Conservation (phyloP, 1,140 invertebrate species). For the Bombus superbus region DNA sequence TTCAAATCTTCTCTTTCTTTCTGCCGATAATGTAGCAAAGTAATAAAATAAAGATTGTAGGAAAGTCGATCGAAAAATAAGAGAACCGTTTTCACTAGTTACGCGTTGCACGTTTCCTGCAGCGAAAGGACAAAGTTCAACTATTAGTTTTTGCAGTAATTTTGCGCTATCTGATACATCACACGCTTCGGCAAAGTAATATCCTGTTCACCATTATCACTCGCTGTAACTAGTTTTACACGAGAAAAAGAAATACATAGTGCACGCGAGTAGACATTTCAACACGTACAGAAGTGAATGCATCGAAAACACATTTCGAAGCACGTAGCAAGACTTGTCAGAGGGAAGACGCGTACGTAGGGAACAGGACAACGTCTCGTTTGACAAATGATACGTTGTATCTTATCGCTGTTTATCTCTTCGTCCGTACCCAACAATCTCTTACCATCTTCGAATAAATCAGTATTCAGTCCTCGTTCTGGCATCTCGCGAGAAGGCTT, state of each 20-base stretch:
- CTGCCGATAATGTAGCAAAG: not conserved
- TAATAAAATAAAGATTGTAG: not conserved
- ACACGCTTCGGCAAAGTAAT: not conserved
- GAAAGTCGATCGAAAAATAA: not conserved
- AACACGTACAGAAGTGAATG: not conserved
- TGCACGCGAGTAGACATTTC: too few species aligned
- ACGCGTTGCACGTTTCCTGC: not conserved
- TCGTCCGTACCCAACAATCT: not conserved
- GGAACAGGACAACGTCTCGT: slow-evolving; percentile 33
- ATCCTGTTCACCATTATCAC: not conserved
- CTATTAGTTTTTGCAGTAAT: not conserved
- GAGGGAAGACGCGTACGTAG: not conserved
- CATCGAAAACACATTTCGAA: slow-evolving; percentile 22
- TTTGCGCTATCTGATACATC: not conserved
- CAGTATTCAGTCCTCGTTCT: slow-evolving; percentile 21
- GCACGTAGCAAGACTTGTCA: not conserved
- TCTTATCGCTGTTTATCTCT: slow-evolving; percentile 46
- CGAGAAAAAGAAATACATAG: not conserved
- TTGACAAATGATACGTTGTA: slow-evolving; percentile 40
- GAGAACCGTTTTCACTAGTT: not conserved
- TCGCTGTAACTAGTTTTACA: not conserved
- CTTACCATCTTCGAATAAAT: slow-evolving; percentile 39
- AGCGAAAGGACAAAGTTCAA: not conserved
- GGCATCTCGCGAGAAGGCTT: not conserved
- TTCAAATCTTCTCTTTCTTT: not conserved